These are phyloP conservation scores for Anser brachyrhynchus DNA, from an alignment of 2,113 vertebrate species.

Conservation along the genomic window DNA sequence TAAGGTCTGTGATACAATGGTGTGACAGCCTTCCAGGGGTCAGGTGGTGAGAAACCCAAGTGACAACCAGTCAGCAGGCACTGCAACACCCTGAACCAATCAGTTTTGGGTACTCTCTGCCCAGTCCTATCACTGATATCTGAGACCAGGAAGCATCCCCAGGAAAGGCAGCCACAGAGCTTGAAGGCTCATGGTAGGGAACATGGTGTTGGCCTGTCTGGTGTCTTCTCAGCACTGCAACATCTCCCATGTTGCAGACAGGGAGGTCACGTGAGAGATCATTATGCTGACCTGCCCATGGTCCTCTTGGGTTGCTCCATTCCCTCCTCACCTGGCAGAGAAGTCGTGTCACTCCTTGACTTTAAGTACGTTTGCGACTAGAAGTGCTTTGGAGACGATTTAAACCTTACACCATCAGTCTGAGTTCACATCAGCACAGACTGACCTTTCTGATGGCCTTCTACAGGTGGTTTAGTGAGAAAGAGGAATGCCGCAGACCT, in stretches of 20 bases:
- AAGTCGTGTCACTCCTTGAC: background rate
- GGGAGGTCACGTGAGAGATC: too few relatives aligned
- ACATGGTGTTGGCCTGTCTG: too few relatives aligned
- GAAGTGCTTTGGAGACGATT: background rate
- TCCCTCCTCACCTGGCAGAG: background rate
- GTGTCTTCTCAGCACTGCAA: too few relatives aligned
- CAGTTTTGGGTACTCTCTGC: fast-evolving
- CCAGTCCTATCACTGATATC: too few relatives aligned
- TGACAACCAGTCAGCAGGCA: fast-evolving
- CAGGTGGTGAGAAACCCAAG: fast-evolving
- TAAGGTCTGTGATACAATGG: background rate
- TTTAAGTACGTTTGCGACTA: background rate
- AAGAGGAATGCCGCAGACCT: too few relatives aligned
- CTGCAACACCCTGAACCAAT: background rate
- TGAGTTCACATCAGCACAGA: background rate
- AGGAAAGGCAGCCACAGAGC: too few relatives aligned
- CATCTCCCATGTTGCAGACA: too few relatives aligned
- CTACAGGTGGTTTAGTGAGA: background rate
- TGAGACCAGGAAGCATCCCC: too few relatives aligned
- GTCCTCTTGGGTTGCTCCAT: too few relatives aligned
- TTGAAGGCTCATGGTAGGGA: too few relatives aligned
- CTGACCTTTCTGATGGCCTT: background rate
- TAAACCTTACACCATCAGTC: background rate
- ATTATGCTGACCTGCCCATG: background rate
- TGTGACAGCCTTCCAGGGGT: background rate